Base-by-base conservation (phyloP, 2,888 invertebrate species). In the Drosophila sordidapex region DNA sequence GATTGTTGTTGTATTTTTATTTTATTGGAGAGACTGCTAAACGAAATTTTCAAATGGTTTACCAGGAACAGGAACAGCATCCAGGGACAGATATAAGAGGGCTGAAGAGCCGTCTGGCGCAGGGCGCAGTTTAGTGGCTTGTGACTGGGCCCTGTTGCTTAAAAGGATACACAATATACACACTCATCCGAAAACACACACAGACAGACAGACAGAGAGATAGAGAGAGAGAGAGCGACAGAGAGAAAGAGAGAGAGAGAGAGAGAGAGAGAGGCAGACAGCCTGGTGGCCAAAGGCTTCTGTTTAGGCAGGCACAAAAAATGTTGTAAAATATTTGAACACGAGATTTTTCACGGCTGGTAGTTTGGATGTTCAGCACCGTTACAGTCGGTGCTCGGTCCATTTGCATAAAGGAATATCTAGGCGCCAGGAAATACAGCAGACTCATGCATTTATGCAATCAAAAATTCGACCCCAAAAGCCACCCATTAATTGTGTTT, bases 301-400 rank as follows among this genome's bases (percentile, higher is more conserved):
- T 75, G 90, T 72, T 84, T 89, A 82, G 89, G 79, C 82, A 73
- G 87, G 70, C 87, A 81, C 71, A 79, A 89, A 89, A 90, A 90
- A 77, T 80, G 88, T 88, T 85, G 83, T 87, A 84, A 90, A 87
- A 87, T 90, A 90, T 90, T 89, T 81, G 77, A 90, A 82, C 85
- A 90, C 85, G 85, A 90, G 81, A 89, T 90, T 90, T 87, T 87
- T 90, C 90, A 90, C 90, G 87, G 87, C 73, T 89, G 87, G 90
- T 90, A 87, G 89, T 87, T 87, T 89, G 89, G 57, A 90, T 87
- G 90, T 87, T 87, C 89, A 82, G 90, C 70, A 81, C 88, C 75
- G 89, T 90, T 90, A 72, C 89, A 72, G 84, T 62, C 66, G 59
- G 64, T 58, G 38, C 69, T 49, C 13, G 54, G 48, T 15, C 36